Base-by-base conservation (phyloP, 2,113 vertebrate species). In the Platichthys flesus region DNA sequence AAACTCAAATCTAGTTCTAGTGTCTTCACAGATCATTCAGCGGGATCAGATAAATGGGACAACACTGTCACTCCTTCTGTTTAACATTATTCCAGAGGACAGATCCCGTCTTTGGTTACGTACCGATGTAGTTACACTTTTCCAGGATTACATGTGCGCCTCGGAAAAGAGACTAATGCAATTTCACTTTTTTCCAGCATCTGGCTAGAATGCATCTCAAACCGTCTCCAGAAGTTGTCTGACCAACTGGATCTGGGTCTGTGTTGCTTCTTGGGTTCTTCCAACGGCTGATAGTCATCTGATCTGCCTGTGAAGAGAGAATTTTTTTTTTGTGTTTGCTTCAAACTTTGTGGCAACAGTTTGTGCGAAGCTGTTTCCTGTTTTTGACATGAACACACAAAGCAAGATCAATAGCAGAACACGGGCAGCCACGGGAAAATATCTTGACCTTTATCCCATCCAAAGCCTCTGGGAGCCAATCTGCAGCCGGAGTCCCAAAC, bases 291-390 rank as follows among this genome's bases (percentile, higher is more conserved):
- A 47, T 49, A 35, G 68, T 51, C n/a, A 71, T 60, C 56, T 28
- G 42, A 47, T 35, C 23, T 35, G 10, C 47, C 47, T 16, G 0
- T 51, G 47, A 47, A 47, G 12, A 14, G 24, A 24, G 24, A 24
- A 2, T 2, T 24, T 24, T 59, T 59, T 26, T 18, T 14, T 2
- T 3, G 15, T 5, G 28, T 28, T 28, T 10, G 16, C 26, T 37
- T 76, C 52, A 51, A 76, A 55, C 12, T 61, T 61, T 66, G 35
- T 49, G 26, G 20, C 59, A 65, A 45, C 52, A 23, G 15, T 55
- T 37, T 47, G 24, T 20, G 56, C 20, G 74, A 62, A 54, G 40
- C 14, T 20, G 13, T 28, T 67, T 64, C 40, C 55, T 52, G 55
- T 60, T 74, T 69, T 75, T 63, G 56, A 57, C 20, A 54, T 20